Base-by-base conservation (phyloP, 2,888 invertebrate genomes). In the Netelia fuscicornis region DNA sequence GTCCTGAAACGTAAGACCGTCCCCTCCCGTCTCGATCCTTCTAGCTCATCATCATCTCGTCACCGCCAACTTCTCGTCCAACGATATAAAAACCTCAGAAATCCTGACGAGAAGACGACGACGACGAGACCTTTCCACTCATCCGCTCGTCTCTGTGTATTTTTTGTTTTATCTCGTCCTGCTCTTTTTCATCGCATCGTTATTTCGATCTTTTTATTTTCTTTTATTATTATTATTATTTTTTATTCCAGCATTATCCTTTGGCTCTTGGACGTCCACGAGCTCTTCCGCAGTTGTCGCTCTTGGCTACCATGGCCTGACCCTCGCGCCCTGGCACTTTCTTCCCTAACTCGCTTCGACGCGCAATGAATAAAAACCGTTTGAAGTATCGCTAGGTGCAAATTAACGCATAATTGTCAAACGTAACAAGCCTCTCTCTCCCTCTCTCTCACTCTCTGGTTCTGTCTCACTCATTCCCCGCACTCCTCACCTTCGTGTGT, bases 331-430 rank as follows among this genome's bases (percentile, higher is more conserved):
- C 65, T 81, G 75, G 79, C 86, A 89, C 87, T 87, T 86, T 87
- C 89, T 87, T 87, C 86, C 86, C 86, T 89, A 89, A 89, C 90
- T 90, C 87, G 90, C 90, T 89, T 91, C 91, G 91, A 91, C 92
- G 92, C 92, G 92, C 92, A 90, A 93, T 93, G 93, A 93, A 93
- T 93, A 93, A 93, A 93, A 93, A 93, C 90, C 93, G 93, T 93
- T 93, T 93, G 93, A 93, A 93, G 93, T 93, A 93, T 93, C 91
- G 92, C 92, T 91, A 91, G 92, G 92, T 92, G 93, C 90, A 93
- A 93, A 93, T 93, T 93, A 93, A 93, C 91, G 94, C 93, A 94
- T 94, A 94, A 94, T 94, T 94, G 93, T 92, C 94, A 94, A 94
- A 94, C 93, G 93, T 92, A 93, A 94, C 93, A 93, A 88, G 86